phyloP scores from a whole-genome alignment of 2,113 vertebrate genomes.

The Buteo buteo region DNA sequence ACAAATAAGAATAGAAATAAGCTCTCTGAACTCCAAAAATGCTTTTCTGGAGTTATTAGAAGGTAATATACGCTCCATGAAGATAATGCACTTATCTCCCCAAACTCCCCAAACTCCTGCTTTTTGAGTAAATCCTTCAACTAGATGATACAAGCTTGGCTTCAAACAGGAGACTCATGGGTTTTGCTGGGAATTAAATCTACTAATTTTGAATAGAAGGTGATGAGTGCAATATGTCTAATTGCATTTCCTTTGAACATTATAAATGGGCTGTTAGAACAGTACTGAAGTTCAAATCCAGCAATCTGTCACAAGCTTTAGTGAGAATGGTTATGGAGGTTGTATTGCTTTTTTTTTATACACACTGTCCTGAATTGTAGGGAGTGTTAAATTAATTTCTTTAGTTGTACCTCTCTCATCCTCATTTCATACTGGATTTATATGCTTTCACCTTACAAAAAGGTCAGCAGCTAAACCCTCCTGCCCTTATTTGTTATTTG shows the following conservation, averaged over 20 bases:
- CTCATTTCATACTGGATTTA: neutral
- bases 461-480: neutral
- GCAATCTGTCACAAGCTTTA: neutral
- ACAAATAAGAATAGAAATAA: neutral
- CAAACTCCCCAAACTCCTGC: neutral
- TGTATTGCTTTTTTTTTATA: neutral
- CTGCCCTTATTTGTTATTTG: neutral
- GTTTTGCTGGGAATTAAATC: neutral
- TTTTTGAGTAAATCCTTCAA: neutral
- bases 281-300: neutral
- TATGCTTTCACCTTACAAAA: neutral
- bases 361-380: neutral
- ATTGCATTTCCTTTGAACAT: constrained; percentile 8
- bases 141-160: neutral
- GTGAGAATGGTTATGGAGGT: neutral
- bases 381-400: neutral
- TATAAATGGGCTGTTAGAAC: neutral
- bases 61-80: neutral
- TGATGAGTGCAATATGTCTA: neutral
- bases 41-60: neutral
- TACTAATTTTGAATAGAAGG: neutral
- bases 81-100: neutral
- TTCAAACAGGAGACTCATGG: neutral
- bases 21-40: neutral
- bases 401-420: neutral